These are phyloP conservation scores for Chiloscyllium punctatum DNA, from an alignment of 2,797 vertebrate genomes.

Conservation along the genomic window DNA sequence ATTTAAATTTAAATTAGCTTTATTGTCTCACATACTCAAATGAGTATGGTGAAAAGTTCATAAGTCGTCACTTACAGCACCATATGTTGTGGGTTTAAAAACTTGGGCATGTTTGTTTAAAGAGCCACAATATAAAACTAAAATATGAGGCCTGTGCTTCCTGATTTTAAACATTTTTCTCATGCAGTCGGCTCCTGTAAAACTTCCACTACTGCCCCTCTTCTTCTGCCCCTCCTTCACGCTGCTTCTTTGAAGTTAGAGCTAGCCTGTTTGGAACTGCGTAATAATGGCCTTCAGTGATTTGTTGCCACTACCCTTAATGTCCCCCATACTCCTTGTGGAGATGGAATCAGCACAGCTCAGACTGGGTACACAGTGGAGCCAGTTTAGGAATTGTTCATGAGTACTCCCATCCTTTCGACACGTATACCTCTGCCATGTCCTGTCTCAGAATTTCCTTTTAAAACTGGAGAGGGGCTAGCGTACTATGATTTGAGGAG, in stretches of 20 bases:
- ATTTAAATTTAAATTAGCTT: too few species aligned
- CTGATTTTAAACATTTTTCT: background rate
- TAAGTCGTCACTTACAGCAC: too few species aligned
- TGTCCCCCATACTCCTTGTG: background rate
- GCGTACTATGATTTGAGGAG: background rate
- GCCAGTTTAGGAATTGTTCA: background rate
- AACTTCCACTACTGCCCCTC: fast-evolving
- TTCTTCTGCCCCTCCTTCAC: too few species aligned
- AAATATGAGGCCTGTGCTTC: background rate
- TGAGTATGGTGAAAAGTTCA: too few species aligned
- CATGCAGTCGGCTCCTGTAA: background rate
- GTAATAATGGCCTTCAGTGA: background rate
- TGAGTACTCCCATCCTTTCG: background rate
- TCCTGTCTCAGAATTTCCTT: background rate
- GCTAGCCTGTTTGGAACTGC: background rate
- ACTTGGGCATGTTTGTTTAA: background rate
- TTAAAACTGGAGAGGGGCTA: background rate
- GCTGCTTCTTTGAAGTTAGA: too few species aligned
- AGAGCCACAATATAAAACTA: too few species aligned
- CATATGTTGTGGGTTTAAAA: background rate
- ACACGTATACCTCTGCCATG: background rate
- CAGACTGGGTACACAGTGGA: background rate
- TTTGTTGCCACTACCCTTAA: background rate
- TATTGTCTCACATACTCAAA: too few species aligned
- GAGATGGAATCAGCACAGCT: background rate